Conservation (phyloP, 2,888 invertebrate genomes). For the Teleogryllus oceanicus region DNA sequence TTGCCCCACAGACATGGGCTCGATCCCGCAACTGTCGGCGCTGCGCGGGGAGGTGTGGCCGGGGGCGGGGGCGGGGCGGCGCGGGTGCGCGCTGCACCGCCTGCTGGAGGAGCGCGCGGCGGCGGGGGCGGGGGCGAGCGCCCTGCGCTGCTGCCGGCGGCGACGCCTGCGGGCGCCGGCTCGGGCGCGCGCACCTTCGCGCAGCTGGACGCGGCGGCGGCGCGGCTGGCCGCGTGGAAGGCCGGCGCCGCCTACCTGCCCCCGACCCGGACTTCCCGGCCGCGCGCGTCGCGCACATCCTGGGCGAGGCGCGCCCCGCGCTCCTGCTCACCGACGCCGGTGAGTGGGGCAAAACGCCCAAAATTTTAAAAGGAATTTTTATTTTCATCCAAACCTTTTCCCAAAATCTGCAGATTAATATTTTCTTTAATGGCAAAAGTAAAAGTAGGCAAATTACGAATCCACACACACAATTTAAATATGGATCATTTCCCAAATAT, state of each 20-base stretch:
- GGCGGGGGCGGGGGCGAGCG: slow-evolving; percentile 37
- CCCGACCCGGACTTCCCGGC: slow-evolving; percentile 67
- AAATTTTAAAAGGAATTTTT: no score
- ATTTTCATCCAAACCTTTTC: no score
- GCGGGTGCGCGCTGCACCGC: slow-evolving; percentile 48
- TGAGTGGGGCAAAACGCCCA: no score
- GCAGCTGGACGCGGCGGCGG: slow-evolving; percentile 56
- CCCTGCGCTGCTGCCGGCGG: slow-evolving; percentile 22
- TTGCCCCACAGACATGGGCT: slow-evolving; percentile 58
- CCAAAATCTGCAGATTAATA: no score
- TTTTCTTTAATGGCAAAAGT: no score
- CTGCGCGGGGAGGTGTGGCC: slow-evolving; percentile 44
- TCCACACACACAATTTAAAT: no score
- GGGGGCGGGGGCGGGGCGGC: slow-evolving; percentile 31
- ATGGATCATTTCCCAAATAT: no score
- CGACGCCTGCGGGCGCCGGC: not conserved
- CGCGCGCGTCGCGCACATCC: slow-evolving; percentile 69
- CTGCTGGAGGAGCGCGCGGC: slow-evolving; percentile 49
- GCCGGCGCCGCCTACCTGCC: slow-evolving; percentile 82
- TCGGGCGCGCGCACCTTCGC: slow-evolving; percentile 49
- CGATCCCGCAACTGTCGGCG: slow-evolving; percentile 69
- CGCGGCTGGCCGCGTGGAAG: slow-evolving; percentile 69
- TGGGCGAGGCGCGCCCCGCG: slow-evolving; percentile 69
- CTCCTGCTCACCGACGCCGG: slow-evolving; percentile 64
- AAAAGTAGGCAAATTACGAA: no score